phyloP scores from a whole-genome alignment of 2,888 invertebrate genomes.

The Acrobasis consociella region DNA sequence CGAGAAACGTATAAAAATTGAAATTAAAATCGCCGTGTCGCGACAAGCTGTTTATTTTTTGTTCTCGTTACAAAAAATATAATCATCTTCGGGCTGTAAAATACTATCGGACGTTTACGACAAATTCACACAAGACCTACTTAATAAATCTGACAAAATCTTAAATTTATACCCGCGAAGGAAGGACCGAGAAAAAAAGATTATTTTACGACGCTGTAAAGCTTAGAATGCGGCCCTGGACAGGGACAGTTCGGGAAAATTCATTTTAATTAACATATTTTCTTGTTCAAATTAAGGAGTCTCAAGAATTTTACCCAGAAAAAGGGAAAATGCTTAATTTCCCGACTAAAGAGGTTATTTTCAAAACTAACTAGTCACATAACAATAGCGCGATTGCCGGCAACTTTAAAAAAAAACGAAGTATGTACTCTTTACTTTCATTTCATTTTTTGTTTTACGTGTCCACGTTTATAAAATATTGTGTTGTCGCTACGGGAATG shows the following conservation, averaged over 20 bases:
- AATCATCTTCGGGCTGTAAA: constrained; percentile 71
- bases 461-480: constrained; percentile 55
- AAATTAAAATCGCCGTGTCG: constrained; percentile 54
- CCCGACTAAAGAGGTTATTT: background rate
- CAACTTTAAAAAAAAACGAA: constrained; percentile 18
- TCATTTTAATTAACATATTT: constrained; percentile 69
- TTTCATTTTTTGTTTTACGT: constrained; percentile 32
- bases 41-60: constrained; percentile 57
- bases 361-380: background rate
- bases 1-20: constrained; percentile 47
- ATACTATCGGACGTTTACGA: constrained; percentile 76
- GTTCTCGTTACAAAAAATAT: constrained; percentile 47
- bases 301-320: background rate
- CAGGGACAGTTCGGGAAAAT: constrained; percentile 61
- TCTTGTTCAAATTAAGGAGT: constrained; percentile 26
- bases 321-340: background rate
- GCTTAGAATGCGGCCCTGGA: constrained; percentile 56
- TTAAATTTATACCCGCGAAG: constrained; percentile 69
- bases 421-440: too few species aligned
- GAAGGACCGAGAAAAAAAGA: constrained; percentile 55
- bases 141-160: constrained; percentile 78
- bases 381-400: background rate
- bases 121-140: constrained; percentile 76
- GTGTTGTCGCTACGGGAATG: constrained; percentile 63
- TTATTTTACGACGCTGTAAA: constrained; percentile 63